Evolutionary conservation across 1,140 invertebrate genomes (phyloP).

Genomic region (Stegodyphus dumicola): DNA sequence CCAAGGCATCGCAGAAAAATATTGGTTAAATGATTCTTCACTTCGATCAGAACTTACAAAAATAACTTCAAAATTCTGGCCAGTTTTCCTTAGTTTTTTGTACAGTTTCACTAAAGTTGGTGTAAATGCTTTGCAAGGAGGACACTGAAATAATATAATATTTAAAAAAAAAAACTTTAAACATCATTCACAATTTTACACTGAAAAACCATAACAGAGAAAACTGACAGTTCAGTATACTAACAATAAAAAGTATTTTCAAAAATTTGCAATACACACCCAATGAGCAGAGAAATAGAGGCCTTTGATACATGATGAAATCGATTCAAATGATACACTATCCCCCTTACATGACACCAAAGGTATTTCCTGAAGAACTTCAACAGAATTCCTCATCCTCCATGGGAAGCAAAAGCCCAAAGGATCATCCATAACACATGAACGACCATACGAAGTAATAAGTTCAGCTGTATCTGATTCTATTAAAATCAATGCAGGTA

Average conservation of each 20-base stretch:
- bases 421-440: constrained; percentile 77
- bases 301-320: constrained; percentile 75
- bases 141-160: constrained; percentile 75
- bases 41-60: constrained; percentile 85
- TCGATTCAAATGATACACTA: constrained; percentile 65
- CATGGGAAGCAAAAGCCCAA: constrained; percentile 78
- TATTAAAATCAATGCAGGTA: constrained; percentile 80
- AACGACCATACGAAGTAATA: constrained; percentile 77
- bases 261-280: constrained; percentile 70
- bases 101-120: constrained; percentile 80
- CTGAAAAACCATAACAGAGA: neutral
- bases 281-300: constrained; percentile 87
- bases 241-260: neutral
- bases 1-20: constrained; percentile 80
- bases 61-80: constrained; percentile 81
- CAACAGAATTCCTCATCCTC: constrained; percentile 74
- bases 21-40: constrained; percentile 76
- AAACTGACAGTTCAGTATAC: neutral
- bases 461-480: constrained; percentile 74
- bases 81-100: constrained; percentile 75
- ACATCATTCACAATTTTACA: neutral
- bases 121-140: constrained; percentile 84
- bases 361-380: constrained; percentile 73
- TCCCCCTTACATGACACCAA: constrained; percentile 73
- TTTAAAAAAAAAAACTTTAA: neutral